Evolutionary conservation across 1,140 invertebrate genomes (phyloP).

Genomic region (Dendrolimus kikuchii): DNA sequence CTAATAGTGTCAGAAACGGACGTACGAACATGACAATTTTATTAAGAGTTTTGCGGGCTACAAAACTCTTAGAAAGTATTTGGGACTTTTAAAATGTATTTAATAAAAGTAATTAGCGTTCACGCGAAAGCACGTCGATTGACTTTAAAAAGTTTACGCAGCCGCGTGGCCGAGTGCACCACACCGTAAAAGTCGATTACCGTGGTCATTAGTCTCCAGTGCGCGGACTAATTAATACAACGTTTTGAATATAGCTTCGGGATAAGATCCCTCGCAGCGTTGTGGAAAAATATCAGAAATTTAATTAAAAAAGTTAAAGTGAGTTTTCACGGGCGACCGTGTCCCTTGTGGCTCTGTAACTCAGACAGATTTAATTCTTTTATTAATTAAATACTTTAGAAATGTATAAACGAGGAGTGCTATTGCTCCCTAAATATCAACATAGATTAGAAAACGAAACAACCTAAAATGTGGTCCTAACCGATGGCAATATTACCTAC

Average conservation of each 20-base stretch:
- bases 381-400: conserved; percentile 40
- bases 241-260: conserved; percentile 52
- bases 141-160: conserved; percentile 16
- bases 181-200: conserved; percentile 46
- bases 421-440: neutral
- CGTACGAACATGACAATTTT: no score
- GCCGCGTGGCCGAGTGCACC: conserved; percentile 19
- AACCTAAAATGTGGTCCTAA: no score
- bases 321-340: conserved; percentile 60
- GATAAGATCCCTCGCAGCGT: conserved; percentile 44
- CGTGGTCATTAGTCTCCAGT: conserved; percentile 44
- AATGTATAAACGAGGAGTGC: conserved; percentile 6
- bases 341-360: conserved; percentile 47
- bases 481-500: no score
- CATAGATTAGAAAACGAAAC: no score
- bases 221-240: conserved; percentile 56
- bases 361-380: conserved; percentile 54
- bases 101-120: neutral
- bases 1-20: no score
- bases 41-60: no score
- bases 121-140: conserved; percentile 16
- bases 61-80: no score
- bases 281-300: conserved; percentile 60
- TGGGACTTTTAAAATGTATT: no score
- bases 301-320: conserved; percentile 71